A percentile compares a stretch with the other conserved stretches of the same genome.
phyloP scores from a whole-genome alignment of 2,888 invertebrate species.

The Ptilodon capucinus region DNA sequence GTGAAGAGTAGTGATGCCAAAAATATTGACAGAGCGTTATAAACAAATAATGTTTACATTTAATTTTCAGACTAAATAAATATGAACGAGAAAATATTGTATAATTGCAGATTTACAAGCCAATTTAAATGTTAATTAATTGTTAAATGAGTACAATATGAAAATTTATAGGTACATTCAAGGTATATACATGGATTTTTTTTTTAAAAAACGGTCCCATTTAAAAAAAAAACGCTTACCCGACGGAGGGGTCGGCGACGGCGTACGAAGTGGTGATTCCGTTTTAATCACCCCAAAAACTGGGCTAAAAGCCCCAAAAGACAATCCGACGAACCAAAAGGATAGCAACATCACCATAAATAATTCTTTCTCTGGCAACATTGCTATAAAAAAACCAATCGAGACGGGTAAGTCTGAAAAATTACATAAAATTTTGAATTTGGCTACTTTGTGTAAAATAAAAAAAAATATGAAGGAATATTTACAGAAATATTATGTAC shows the following conservation, averaged over 20 bases:
- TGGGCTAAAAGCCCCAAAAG: slow-evolving; percentile 47
- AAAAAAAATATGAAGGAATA: slow-evolving; percentile 5
- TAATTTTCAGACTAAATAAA: neutral
- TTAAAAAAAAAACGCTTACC: slow-evolving; percentile 49
- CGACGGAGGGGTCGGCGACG: slow-evolving; percentile 42
- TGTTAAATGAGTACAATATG: slow-evolving; percentile 9
- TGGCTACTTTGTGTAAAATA: slow-evolving; percentile 3
- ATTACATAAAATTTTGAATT: slow-evolving; percentile 18
- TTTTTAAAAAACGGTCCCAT: slow-evolving; percentile 22
- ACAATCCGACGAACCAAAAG: slow-evolving; percentile 30
- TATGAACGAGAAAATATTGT: too few relatives aligned
- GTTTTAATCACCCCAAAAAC: slow-evolving; percentile 49
- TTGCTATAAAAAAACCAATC: slow-evolving; percentile 6
- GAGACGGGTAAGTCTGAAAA: slow-evolving; percentile 8
- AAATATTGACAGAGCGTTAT: too few relatives aligned
- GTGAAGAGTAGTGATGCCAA: too few relatives aligned
- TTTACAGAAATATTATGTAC: slow-evolving; percentile 9
- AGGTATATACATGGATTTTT: slow-evolving; percentile 3
- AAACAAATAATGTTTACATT: too few relatives aligned
- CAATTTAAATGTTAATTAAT: slow-evolving; percentile 23
- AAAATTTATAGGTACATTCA: slow-evolving; percentile 4
- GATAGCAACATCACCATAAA: slow-evolving; percentile 19
- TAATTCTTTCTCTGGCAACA: slow-evolving; percentile 11
- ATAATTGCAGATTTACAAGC: slow-evolving; percentile 40
- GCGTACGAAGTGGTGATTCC: slow-evolving; percentile 35